A percentile compares a stretch with the other conserved stretches of the same genome.
Conservation (phyloP, 2,797 vertebrate species). For the Threskiornis aethiopicus region DNA sequence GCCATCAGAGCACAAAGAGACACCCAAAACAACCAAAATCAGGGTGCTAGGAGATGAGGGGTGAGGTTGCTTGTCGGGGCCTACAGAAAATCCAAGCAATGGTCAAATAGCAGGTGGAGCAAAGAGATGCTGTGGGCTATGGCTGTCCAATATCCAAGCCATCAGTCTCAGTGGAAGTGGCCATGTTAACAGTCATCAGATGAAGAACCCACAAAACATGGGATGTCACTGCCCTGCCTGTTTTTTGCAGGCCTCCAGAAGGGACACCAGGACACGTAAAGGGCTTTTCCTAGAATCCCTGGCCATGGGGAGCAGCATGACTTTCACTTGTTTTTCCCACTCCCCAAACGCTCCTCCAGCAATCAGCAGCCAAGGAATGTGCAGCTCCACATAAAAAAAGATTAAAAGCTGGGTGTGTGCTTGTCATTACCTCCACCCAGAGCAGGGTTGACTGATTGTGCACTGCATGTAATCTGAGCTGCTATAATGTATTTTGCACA, state of each 20-base stretch:
- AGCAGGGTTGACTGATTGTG: conserved; percentile 44
- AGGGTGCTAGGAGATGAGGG: not conserved
- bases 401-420: conserved; percentile 66
- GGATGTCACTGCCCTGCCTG: not conserved
- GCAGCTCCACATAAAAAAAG: conserved; percentile 53
- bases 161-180: not conserved
- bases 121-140: not conserved
- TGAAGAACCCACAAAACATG: not conserved
- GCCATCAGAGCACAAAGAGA: not conserved
- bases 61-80: not conserved
- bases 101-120: not conserved
- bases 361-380: conserved; percentile 60
- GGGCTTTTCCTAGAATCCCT: not conserved
- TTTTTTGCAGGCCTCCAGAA: not conserved
- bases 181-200: not conserved
- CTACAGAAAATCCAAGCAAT: not conserved
- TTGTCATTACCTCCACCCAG: conserved; percentile 42
- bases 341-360: not conserved
- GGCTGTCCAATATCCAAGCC: not conserved
- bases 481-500: conserved; percentile 63
- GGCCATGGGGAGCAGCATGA: not conserved
- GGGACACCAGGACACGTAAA: not conserved
- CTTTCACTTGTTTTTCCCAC: not conserved
- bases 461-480: conserved; percentile 42
- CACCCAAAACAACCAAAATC: not conserved